Base-by-base conservation (phyloP, 2,797 vertebrate genomes). In the Paguma larvata region DNA sequence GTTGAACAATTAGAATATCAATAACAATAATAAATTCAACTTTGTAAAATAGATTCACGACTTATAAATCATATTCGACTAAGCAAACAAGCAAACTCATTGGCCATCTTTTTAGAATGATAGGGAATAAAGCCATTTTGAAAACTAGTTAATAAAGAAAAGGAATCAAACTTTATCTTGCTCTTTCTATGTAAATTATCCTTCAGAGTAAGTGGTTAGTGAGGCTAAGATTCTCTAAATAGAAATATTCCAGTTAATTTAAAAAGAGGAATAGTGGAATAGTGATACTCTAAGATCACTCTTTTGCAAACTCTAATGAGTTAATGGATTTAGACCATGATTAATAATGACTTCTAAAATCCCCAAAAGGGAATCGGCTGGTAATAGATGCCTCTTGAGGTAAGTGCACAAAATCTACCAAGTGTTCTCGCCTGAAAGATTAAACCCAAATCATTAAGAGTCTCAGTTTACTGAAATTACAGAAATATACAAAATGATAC, bases 371-470 rank as follows among this genome's bases (percentile, higher is more conserved):
- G 25, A 90, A 75, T 23, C 3, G 32, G 19, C 16, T 9, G 62
- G n/a, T 1, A 51, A 16, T 25, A 87, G 38, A 38, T 70, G 10
- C 32, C 48, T 38, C 23, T 32, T 70, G 27, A 21, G 27, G 1
- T 21, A 73, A 70, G 9, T 32, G 15, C 14, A 89, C 25, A 51
- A 78, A 78, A 79, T 53, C 51, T 92, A 30, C 53, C 80, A 80
- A 77, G 19, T 68, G 62, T 38, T 68, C 23, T 68, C 62, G 9
- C n/a, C 27, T 51, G 51, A 79, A 84, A 68, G 23, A 75, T 62
- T 88, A 85, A 82, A 46, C 34, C 62, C 53, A 92, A 77, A n/a
- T 84, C 79, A 80, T 75, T 46, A 92, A 63, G 62, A 77, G 9
- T 68, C n/a, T 62, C 65, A 91, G 59, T 67, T 77, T 65, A n/a